Conservation (phyloP, 2,797 vertebrate genomes). For the Notoglanidium macrostoma region DNA sequence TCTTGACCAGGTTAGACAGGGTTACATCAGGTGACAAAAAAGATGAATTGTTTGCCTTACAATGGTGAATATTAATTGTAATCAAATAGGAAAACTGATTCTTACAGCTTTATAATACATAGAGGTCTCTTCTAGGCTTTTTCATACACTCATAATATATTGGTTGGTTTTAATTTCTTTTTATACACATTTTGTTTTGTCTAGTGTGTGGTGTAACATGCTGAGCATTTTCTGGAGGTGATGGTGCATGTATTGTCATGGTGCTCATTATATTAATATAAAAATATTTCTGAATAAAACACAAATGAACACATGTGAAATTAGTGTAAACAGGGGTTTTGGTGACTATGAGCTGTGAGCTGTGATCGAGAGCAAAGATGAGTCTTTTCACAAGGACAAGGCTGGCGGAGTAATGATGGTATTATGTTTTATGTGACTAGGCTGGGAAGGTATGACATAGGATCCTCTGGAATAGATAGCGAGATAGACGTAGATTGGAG, state of each 20-base stretch:
- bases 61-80: background rate
- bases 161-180: background rate
- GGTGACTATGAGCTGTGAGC: background rate
- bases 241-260: background rate
- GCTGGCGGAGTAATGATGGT: background rate
- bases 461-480: background rate
- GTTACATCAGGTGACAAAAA: background rate
- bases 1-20: background rate
- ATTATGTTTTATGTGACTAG: background rate
- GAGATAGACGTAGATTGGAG: background rate
- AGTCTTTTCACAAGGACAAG: constrained; percentile 17
- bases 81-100: background rate
- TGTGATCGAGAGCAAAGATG: background rate
- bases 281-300: background rate
- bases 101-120: background rate
- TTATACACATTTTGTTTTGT: background rate
- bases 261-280: background rate
- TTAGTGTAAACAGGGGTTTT: background rate
- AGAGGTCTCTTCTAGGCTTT: background rate
- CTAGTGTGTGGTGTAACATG: background rate
- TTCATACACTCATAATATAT: background rate
- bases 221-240: background rate
- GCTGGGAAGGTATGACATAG: background rate
- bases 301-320: background rate
- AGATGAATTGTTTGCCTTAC: background rate